phyloP scores from a whole-genome alignment of 1,140 invertebrate genomes.

The Conopomorpha cramerella region DNA sequence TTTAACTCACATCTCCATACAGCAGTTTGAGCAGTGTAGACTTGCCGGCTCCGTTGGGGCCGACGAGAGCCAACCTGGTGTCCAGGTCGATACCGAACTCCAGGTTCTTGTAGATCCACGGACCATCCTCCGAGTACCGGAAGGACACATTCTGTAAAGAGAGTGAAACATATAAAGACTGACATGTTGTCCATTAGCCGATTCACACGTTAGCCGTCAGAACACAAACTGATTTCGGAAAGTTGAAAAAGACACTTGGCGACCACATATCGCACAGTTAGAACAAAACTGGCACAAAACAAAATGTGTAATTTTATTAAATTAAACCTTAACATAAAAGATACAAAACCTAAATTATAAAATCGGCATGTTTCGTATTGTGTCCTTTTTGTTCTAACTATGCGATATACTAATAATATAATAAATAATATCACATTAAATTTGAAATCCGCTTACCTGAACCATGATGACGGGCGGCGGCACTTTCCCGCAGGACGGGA shows the following conservation, averaged over 20 bases:
- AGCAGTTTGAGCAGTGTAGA: conserved; percentile 96
- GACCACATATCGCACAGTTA: too few relatives aligned
- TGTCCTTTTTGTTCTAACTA: too few relatives aligned
- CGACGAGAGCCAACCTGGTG: conserved; percentile 95
- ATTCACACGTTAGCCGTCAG: too few relatives aligned
- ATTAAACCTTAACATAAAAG: too few relatives aligned
- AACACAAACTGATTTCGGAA: too few relatives aligned
- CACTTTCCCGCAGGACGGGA: conserved; percentile 94
- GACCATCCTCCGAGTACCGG: conserved; percentile 84
- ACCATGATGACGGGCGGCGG: conserved; percentile 99
- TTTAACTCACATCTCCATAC: conserved; percentile 89
- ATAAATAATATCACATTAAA: conserved; percentile 2
- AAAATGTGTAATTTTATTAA: too few relatives aligned
- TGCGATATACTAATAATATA: conserved; percentile 5
- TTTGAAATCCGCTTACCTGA: conserved; percentile 52
- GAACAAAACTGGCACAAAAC: too few relatives aligned
- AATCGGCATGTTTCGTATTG: too few relatives aligned
- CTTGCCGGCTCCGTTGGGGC: conserved; percentile 98
- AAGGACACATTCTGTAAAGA: conserved; percentile 94
- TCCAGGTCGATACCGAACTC: conserved; percentile 99
- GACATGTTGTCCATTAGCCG: too few relatives aligned
- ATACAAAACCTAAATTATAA: too few relatives aligned
- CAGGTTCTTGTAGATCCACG: conserved; percentile 95
- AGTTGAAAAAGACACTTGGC: too few relatives aligned
- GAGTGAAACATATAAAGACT: too few relatives aligned